Evolutionary conservation across 2,797 vertebrate species (phyloP).

Genomic region (Semotilus atromaculatus): DNA sequence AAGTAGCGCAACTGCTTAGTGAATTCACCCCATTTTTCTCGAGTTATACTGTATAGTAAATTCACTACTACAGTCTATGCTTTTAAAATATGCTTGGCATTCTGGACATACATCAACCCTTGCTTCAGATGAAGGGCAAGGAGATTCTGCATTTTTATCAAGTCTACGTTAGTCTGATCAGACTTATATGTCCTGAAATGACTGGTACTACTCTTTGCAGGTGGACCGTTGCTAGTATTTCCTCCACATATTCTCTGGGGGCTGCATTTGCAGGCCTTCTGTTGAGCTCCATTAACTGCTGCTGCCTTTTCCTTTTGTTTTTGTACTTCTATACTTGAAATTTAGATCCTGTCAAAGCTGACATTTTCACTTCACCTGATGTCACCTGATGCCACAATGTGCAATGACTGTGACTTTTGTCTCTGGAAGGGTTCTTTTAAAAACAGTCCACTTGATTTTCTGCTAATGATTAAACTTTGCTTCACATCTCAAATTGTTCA

Average conservation of each 20-base stretch:
- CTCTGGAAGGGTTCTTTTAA: not conserved
- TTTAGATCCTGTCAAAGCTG: slow-evolving; percentile 19
- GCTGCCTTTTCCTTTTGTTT: not conserved
- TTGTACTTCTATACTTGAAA: not conserved
- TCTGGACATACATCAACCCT: not conserved
- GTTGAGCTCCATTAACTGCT: not conserved
- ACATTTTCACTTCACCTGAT: slow-evolving; percentile 35
- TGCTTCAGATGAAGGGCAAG: not conserved
- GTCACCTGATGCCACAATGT: slow-evolving; percentile 19
- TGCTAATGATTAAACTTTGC: slow-evolving; percentile 7
- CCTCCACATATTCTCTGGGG: not conserved
- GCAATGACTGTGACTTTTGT: slow-evolving; percentile 19
- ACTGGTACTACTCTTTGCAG: not conserved
- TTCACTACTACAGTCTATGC: not conserved
- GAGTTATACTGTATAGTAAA: not conserved
- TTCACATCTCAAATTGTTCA: slow-evolving; percentile 1
- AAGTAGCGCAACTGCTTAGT: not conserved
- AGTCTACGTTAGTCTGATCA: not conserved
- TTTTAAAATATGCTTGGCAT: slow-evolving; percentile 6
- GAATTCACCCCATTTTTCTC: not conserved
- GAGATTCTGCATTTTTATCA: not conserved
- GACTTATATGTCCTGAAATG: not conserved
- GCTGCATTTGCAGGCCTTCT: not conserved
- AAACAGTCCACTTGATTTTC: not conserved
- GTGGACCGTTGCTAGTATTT: not conserved